Evolutionary conservation across 2,113 vertebrate species (phyloP).

Genomic region (Pomatostomus ruficeps): DNA sequence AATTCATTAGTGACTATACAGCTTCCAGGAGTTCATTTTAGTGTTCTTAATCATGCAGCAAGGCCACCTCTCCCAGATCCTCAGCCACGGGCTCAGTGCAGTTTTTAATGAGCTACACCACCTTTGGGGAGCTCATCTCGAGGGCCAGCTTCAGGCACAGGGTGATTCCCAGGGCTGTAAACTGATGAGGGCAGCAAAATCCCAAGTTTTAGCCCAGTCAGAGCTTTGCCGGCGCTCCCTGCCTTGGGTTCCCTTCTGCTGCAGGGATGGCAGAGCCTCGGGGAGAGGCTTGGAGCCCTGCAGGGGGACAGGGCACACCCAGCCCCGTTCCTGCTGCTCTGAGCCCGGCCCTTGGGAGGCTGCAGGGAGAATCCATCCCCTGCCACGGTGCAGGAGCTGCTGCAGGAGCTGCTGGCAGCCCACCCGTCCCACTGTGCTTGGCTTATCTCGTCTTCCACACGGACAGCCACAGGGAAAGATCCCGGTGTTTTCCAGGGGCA

Average conservation of each 20-base stretch:
- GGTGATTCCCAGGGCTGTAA: not conserved
- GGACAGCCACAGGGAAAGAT: not conserved
- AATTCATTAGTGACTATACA: not conserved
- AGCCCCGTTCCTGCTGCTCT: not conserved
- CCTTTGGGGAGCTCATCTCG: not conserved
- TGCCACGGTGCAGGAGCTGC: not conserved
- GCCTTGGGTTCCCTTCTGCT: not conserved
- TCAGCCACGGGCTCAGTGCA: not conserved
- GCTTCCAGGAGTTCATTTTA: not conserved
- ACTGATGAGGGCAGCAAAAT: not conserved
- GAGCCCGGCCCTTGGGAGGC: not conserved
- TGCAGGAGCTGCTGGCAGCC: not conserved
- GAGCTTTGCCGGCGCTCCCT: not conserved
- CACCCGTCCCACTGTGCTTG: not conserved
- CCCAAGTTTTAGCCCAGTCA: not conserved
- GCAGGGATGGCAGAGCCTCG: not conserved
- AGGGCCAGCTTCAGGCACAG: not conserved
- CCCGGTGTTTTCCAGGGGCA: not conserved
- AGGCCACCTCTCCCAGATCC: not conserved
- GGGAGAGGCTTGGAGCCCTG: not conserved
- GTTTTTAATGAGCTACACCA: not conserved
- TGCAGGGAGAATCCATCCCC: not conserved
- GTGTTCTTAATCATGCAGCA: not conserved
- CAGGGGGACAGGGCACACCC: accelerated
- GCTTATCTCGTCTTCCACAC: not conserved